These are phyloP conservation scores for Drosophila ironensis DNA, from an alignment of 1,140 invertebrate genomes.

Conservation along the genomic window DNA sequence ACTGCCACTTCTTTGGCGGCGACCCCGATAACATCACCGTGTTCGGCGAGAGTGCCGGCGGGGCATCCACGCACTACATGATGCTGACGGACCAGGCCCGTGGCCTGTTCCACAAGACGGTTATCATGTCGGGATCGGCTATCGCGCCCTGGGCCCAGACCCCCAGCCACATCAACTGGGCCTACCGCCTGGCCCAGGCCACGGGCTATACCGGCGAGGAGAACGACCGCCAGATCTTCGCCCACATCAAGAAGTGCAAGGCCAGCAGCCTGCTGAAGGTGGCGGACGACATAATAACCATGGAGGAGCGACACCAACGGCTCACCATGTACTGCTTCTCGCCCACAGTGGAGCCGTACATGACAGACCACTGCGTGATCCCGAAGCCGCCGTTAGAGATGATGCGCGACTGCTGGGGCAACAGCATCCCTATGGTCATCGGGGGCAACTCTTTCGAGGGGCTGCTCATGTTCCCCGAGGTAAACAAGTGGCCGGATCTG, in stretches of 20 bases:
- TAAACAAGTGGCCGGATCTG: conserved; percentile 69
- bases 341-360: conserved; percentile 80
- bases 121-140: conserved; percentile 81
- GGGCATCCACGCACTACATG: conserved; percentile 84
- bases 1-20: conserved; percentile 85
- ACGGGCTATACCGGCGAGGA: conserved; percentile 63
- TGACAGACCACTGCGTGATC: conserved; percentile 65
- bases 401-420: conserved; percentile 78
- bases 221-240: conserved; percentile 54
- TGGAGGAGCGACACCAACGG: conserved; percentile 69
- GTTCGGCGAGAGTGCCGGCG: conserved; percentile 83
- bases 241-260: conserved; percentile 61
- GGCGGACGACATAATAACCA: conserved; percentile 59
- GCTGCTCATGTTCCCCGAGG: conserved; percentile 71
- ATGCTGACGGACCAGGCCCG: conserved; percentile 83
- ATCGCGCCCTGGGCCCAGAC: conserved; percentile 69
- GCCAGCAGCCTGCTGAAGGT: conserved; percentile 84
- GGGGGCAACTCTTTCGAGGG: conserved; percentile 82
- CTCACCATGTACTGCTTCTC: conserved; percentile 70
- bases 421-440: conserved; percentile 81
- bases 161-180: conserved; percentile 63
- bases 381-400: conserved; percentile 74
- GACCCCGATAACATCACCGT: conserved; percentile 83
- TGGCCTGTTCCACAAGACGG: conserved; percentile 82
- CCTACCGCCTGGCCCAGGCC: conserved; percentile 69